Evolutionary conservation across 2,113 vertebrate species (phyloP).

Genomic region (Pteropus alecto): DNA sequence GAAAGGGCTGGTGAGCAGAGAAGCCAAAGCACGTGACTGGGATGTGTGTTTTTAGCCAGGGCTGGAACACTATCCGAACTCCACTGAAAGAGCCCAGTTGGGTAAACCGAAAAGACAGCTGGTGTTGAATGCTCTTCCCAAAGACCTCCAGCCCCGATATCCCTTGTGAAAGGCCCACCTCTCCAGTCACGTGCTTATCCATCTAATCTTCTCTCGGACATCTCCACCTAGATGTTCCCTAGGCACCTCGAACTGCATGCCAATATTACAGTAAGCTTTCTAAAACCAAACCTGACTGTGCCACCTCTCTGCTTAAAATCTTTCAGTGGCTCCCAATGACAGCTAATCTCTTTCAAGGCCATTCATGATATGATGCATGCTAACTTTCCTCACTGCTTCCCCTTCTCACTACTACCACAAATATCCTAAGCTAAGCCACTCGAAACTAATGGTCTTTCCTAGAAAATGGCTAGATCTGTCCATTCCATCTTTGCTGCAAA

Average conservation of each 20-base stretch:
- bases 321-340: background rate
- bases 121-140: background rate
- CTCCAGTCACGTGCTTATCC: background rate
- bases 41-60: background rate
- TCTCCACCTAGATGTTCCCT: background rate
- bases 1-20: background rate
- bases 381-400: background rate
- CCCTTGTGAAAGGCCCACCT: background rate
- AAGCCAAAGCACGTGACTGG: background rate
- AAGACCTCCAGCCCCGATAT: background rate
- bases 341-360: background rate
- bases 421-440: background rate
- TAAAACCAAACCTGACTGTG: background rate
- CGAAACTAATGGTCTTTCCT: background rate
- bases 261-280: background rate
- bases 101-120: background rate
- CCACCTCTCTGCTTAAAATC: background rate
- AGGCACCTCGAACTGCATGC: background rate
- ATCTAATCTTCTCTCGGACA: background rate
- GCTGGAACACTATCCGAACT: background rate
- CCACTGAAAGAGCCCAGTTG: background rate
- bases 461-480: background rate
- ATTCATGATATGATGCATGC: background rate
- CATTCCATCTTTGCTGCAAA: background rate
- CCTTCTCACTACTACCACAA: background rate